A percentile compares a stretch with the other conserved stretches of the same genome.
Conservation (phyloP, 2,113 vertebrate species). For the Desmodus rotundus region DNA sequence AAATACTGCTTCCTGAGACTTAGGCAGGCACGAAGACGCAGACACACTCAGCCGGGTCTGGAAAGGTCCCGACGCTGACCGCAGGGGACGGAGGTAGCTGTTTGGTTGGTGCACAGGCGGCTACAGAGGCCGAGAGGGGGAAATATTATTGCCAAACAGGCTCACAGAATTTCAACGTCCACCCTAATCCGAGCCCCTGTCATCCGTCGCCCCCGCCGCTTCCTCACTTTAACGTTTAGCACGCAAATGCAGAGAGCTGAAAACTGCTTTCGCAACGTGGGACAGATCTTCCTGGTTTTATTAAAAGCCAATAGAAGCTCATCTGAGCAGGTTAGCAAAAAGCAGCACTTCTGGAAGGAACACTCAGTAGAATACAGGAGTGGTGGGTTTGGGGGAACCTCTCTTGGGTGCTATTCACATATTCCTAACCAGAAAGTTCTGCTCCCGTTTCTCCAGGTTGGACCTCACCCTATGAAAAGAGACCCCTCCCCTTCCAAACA, state of each 20-base stretch:
- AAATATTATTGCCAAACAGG: not conserved
- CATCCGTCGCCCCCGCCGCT: not conserved
- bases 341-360: not conserved
- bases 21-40: not conserved
- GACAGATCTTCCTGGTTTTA: not conserved
- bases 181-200: not conserved
- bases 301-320: not conserved
- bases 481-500: not conserved
- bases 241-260: not conserved
- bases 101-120: not conserved
- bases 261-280: not conserved
- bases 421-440: not conserved
- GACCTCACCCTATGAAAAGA: not conserved
- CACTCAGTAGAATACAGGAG: not conserved
- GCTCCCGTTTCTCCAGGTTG: not conserved
- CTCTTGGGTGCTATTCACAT: not conserved
- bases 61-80: not conserved
- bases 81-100: not conserved
- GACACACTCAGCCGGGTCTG: not conserved
- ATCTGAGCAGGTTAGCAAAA: not conserved
- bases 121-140: not conserved
- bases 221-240: not conserved
- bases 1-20: not conserved
- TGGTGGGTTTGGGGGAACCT: not conserved
- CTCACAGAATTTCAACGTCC: not conserved